Base-by-base conservation (phyloP, 1,140 invertebrate genomes). In the Zaprionus kolodkinae region DNA sequence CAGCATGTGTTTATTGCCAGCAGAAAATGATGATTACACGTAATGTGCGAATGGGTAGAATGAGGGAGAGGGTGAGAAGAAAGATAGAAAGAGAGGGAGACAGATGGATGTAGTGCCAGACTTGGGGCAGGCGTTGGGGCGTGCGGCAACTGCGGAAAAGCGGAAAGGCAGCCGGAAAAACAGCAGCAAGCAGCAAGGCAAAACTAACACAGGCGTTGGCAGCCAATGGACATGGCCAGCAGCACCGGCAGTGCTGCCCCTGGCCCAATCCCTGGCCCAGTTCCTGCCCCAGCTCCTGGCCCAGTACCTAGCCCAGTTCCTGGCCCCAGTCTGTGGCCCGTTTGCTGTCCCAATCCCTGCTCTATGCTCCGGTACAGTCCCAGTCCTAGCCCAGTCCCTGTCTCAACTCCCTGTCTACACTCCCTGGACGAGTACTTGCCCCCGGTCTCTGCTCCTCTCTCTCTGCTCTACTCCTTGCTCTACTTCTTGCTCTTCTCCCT, bases 1-100 rank as follows among this genome's bases (percentile, higher is more conserved):
- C 84, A 88, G 84, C 84, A 87, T 87, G 84, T 87, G 84, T 88
- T 88, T 88, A 88, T 89, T 88, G 84, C 84, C 85, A 89, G 85
- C 80, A 84, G 81, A 88, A 89, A 88, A 89, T 88, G 84, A 88
- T 88, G 84, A 88, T 88, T 88, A 88, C 75, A 89, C 85, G 81
- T 88, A 89, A 88, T 88, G 84, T 88, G 81, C 56, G 84, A 84
- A 76, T 50, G 63, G 35, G 50, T 13, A 77, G 56, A 60, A 73
- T 57, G 50, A 55, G 65, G 12, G 25, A 17, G 27, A 3, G 9
- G 1, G 36, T 1, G 5, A n/a, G 1, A 54, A 2, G 12, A 1
- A 11, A 11, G 30, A 12, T 56, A 13, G 56, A 56, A 35, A 27
- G 27, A 9, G 12, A 6, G 60, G 15, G 38, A 27, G 27, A 15